Evolutionary conservation across 2,113 vertebrate species (phyloP), one percentile per base, ranked within the genome.

Genomic region (Zapornia atra): DNA sequence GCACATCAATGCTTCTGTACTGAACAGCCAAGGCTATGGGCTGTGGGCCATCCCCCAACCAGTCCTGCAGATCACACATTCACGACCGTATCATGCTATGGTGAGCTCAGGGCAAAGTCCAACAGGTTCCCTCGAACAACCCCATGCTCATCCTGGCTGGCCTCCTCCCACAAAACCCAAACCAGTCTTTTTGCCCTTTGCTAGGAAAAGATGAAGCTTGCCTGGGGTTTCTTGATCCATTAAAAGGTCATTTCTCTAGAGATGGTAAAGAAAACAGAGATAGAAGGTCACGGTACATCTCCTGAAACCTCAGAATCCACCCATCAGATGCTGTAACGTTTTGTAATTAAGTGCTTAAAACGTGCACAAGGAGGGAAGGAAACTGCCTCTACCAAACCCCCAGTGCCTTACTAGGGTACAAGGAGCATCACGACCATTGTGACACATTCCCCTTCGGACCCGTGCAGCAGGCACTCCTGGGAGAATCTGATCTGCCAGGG

Each of bases 1-100:
- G 31, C 26, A 33, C 31, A 7, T 4, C 11, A 70, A 56, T 26
- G 31, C 3, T 42, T 38, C 36, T 12, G 15, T 17, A 59, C 9
- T 2, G 3, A 82, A 53, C 0, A 1, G 29, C 8, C 44, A 65
- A 46, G 33, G 22, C 34, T 50, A 79, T 10, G 9, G 33, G 22
- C 34, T 50, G 75, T 10, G 9, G 3, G 14, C 11, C 64, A 72
- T 22, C 24, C 8, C 18, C 29, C 4, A 3, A 44, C 14, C 3
- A 1, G 54, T 36, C 44, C 71, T 29, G 24, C 4, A 5, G 61
- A 38, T 12, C 18, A 17, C 17, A 36, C 8, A 0, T 17, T 50
- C 40, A 44, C 38, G 50, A 64, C 10, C 2, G 1, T 5, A 3
- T 9, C 44, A 80, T 7, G 4, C 14, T 9, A 73, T 46, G 69